phyloP scores from a whole-genome alignment of 2,797 vertebrate genomes.

The Nannoperca obscura region DNA sequence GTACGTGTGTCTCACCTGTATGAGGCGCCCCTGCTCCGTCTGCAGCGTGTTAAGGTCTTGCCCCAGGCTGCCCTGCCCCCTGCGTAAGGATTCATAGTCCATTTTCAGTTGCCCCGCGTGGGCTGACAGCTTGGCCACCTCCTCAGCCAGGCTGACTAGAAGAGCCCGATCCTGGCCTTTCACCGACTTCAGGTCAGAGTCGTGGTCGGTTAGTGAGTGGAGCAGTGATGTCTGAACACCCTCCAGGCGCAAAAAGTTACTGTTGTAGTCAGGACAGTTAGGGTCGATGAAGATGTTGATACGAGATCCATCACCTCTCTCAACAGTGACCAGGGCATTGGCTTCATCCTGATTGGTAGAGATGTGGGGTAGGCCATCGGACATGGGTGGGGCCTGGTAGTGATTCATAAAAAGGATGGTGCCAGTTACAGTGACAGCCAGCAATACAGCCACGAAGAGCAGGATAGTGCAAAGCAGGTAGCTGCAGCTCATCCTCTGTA shows the following conservation, averaged over 20 bases:
- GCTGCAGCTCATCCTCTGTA: slow-evolving; percentile 93
- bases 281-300: slow-evolving; percentile 99
- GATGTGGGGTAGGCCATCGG: slow-evolving; percentile 91
- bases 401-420: slow-evolving; percentile 98
- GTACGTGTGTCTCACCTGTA: slow-evolving; percentile 88
- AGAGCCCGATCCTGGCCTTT: slow-evolving; percentile 91
- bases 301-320: slow-evolving; percentile 92
- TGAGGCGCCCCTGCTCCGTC: slow-evolving; percentile 93
- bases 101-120: slow-evolving; percentile 91
- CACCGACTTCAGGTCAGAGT: slow-evolving; percentile 87
- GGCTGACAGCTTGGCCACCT: slow-evolving; percentile 92
- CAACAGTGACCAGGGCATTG: slow-evolving; percentile 96
- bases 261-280: slow-evolving; percentile 93
- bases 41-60: slow-evolving; percentile 93
- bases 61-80: slow-evolving; percentile 90
- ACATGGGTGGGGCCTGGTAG: slow-evolving; percentile 89
- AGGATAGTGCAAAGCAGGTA: slow-evolving; percentile 94
- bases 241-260: slow-evolving; percentile 91
- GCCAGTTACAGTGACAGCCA: slow-evolving; percentile 93
- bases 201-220: slow-evolving; percentile 88
- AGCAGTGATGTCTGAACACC: slow-evolving; percentile 93
- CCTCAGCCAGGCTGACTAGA: slow-evolving; percentile 91
- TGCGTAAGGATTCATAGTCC: slow-evolving; percentile 90
- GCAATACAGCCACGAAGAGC: slow-evolving; percentile 92
- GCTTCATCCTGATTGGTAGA: slow-evolving; percentile 94